Base-by-base conservation (phyloP, 53 echinoderm and acorn worm species). In the Henricia sp. region DNA sequence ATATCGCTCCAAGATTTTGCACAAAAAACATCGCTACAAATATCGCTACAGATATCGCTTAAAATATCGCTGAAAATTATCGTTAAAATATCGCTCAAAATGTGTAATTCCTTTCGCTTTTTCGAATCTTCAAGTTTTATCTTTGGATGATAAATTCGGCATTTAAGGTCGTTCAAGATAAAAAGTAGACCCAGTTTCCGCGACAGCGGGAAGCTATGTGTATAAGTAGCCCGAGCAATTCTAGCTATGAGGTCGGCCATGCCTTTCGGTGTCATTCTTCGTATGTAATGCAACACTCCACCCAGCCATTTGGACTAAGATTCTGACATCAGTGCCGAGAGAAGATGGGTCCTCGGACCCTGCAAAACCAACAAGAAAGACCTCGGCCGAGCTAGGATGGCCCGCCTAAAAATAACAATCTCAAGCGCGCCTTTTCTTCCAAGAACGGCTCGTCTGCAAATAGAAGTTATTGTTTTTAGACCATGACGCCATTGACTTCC, bases 341-440 rank as follows among this genome's bases (percentile, higher is more conserved):
- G 10, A 4, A 27, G 51, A 50, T 20, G 17, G 34, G 24, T 48
- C 50, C 28, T 30, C 50, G 71, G 28, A 28, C 24, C 1, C n/a
- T 6, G 13, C 12, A 17, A 48, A 29, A 9, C 44, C 41, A 60
- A 0, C 34, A 20, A 12, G 62, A 29, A 4, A 29, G 20, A 21
- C 2, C 19, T 9, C 11, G 33, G 52, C 52, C 52, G 73, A n/a
- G 48, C 8, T 53, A 37, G 23, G 52, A 52, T 74, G 59, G 59
- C 42, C 29, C 25, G 42, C 39, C 58, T 76, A 58, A 76, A 27
- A 58, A 76, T 59, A 76, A 76, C 76, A 76, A 57, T n/a, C n/a
- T n/a, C n/a, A 59, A 26, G 4, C 16, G 30, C 23, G 37, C 39
- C 32, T 63, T 38, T 37, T 74, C 72, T 43, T 51, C 38, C 28